Percentiles rank a stretch among this genome's conserved stretches.
These are phyloP conservation scores for Ischnus inquisitorius DNA, from an alignment of 2,888 invertebrate genomes.

Conservation along the genomic window DNA sequence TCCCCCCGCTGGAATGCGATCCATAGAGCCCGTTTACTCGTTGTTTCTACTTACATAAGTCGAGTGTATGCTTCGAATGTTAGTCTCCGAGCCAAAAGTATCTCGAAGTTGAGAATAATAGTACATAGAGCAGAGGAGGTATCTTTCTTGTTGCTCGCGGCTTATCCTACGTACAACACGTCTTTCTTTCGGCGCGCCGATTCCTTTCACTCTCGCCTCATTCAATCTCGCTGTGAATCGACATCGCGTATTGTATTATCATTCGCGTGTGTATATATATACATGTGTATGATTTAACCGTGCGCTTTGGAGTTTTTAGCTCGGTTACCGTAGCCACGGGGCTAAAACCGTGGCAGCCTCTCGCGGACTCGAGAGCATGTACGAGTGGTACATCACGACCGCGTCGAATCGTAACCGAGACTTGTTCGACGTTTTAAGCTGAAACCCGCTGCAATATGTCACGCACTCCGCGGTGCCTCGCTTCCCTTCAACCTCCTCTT, in stretches of 20 bases:
- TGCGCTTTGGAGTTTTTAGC: background rate
- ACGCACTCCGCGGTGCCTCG: conserved; percentile 39
- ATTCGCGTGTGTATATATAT: background rate
- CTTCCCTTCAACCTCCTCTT: background rate
- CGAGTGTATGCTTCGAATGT: conserved; percentile 20
- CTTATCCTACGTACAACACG: conserved; percentile 39
- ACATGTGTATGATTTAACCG: conserved; percentile 21
- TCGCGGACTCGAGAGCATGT: background rate
- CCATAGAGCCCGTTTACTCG: conserved; percentile 27
- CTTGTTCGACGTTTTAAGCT: conserved; percentile 62
- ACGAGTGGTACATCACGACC: conserved; percentile 66
- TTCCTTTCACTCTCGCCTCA: conserved; percentile 57
- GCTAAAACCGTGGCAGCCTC: conserved; percentile 11
- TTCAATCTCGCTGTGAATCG: conserved; percentile 5
- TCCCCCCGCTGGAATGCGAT: conserved; percentile 39
- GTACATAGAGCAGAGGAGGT: background rate
- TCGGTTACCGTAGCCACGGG: background rate
- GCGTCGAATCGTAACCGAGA: conserved; percentile 62
- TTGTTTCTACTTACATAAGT: conserved; percentile 57
- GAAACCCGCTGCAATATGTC: conserved; percentile 64
- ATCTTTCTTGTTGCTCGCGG: conserved; percentile 20
- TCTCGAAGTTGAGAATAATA: conserved; percentile 55
- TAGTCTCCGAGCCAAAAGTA: conserved; percentile 33
- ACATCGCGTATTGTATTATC: conserved; percentile 32
- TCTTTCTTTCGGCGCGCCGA: conserved; percentile 36